Base-by-base conservation (phyloP, 1,140 invertebrate genomes). In the Cyphomyrmex costatus region DNA sequence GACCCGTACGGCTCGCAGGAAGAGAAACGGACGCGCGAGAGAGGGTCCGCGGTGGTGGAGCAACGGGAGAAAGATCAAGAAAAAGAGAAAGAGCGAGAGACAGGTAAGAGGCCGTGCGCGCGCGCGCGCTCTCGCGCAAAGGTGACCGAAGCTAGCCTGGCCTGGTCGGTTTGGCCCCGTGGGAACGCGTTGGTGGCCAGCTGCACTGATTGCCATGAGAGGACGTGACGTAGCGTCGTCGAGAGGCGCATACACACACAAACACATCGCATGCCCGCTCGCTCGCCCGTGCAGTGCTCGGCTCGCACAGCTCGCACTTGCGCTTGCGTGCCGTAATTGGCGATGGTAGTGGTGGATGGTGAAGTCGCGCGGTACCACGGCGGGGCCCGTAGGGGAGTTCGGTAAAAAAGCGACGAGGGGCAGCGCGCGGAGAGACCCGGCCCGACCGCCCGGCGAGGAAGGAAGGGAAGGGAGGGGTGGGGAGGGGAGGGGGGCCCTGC, bases 101-200 rank as follows among this genome's bases (percentile, higher is more conserved):
- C 84, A 87, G 91, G 87, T 88, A 86, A 90, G 79, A 89, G 82
- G 83, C 87, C 36, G 10, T 8, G 36, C 36, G 36, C 10, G 30
- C 30, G 30, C 7, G 87, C 80, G 89, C 84, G 88, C 87, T 89
- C 86, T 89, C 86, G 90, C 87, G 90, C 83, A 91, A 90, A 90
- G 88, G 88, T 77, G 86, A 90, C 87, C 89, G 89, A 91, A 58
- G 88, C 88, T 70, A 88, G 87, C 53, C 49, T 56, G 51, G 88
- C 87, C 91, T 90, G 91, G 93, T 94, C 89, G 93, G 92, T 93
- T 92, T 90, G 92, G 92, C 93, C 92, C 92, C 94, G 94, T 95
- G 94, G 93, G 94, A 95, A 95, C 93, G 94, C 93, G 94, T 94
- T 94, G 94, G 94, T 94, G 93, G 93, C 93, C 94, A 94, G 94